Evolutionary conservation across 1,140 invertebrate species (phyloP), one percentile per base, ranked within the genome.

Genomic region (Drosophila paulistorum): DNA sequence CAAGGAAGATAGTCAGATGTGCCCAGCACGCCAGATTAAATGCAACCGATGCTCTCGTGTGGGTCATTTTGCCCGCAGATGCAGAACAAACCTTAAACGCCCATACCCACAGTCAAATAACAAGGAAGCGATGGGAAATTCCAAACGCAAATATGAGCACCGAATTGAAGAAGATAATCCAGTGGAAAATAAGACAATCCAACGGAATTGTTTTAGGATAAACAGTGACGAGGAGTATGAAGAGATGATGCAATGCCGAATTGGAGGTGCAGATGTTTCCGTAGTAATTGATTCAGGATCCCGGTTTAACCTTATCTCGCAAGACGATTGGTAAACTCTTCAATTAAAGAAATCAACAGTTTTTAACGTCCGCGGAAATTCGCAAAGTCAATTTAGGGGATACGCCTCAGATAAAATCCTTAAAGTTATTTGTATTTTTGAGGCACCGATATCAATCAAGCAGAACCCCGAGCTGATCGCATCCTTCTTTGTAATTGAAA

Each of bases 231-330:
- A 7, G 17, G 61, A 63, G 35, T 26, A n/a, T n/a, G 57, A 42
- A 11, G 65, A 59, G 59, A 17, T 60, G 7, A 68, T 68, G n/a
- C 26, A 14, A n/a, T 68, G 65, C 37, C 35, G 35, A 48, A 42
- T 68, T 17, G 55, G 65, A 35, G 65, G 65, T 7, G 2, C 20
- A 35, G 9, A 13, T 11, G 17, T 67, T 39, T 17, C 26, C 35
- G 26, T 59, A 57, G 37, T 68, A 39, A 68, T 68, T 23, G 57
- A 68, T 37, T 68, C 65, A 1, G 65, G 57, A 33, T 60, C 65
- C 14, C 30, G 39, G 11, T 60, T 37, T 59, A 59, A 60, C 11
- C n/a, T 60, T 14, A 20, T 60, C 13, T 60, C 55, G 41, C 30
- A 60, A 35, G 17, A 59, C 9, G 65, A 68, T 37, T 68, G 20